Percentiles rank a stretch among this genome's conserved stretches.
Conservation (phyloP, 2,888 invertebrate genomes). For the Drosophila infuscata region DNA sequence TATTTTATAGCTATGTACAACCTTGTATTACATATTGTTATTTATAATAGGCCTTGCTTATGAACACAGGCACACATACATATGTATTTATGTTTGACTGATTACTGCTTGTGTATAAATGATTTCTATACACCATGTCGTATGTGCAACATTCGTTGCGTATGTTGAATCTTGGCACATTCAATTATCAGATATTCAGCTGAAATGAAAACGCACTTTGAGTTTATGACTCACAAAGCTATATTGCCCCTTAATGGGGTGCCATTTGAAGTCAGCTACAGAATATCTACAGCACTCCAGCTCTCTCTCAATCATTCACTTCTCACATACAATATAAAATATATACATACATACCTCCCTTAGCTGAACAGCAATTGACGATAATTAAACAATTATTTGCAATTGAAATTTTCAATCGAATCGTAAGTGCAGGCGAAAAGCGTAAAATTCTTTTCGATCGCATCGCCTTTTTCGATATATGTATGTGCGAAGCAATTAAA, state of each 20-base stretch:
- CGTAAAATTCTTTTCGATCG: conserved; percentile 14
- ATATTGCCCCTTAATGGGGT: conserved; percentile 1
- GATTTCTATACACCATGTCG: conserved; percentile 11
- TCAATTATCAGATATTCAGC: conserved; percentile 1
- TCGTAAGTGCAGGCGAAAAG: conserved; percentile 49
- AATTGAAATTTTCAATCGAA: conserved; percentile 73
- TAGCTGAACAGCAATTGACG: conserved; percentile 59
- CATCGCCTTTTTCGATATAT: conserved; percentile 40
- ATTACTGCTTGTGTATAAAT: conserved; percentile 12
- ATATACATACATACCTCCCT: neutral
- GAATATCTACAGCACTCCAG: neutral
- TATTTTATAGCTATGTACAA: neutral
- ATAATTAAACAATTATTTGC: conserved; percentile 73
- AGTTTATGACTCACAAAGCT: neutral
- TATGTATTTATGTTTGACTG: neutral
- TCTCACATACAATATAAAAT: neutral
- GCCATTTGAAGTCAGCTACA: neutral
- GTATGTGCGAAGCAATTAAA: conserved; percentile 71
- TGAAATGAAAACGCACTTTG: neutral
- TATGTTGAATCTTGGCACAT: conserved; percentile 21
- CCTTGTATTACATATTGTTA: conserved; percentile 14
- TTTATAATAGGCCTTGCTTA: neutral
- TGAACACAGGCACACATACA: neutral
- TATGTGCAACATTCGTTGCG: conserved; percentile 22
- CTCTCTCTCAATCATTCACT: neutral